Evolutionary conservation across 2,888 invertebrate species (phyloP).

Genomic region (Epistrophella euchroma): DNA sequence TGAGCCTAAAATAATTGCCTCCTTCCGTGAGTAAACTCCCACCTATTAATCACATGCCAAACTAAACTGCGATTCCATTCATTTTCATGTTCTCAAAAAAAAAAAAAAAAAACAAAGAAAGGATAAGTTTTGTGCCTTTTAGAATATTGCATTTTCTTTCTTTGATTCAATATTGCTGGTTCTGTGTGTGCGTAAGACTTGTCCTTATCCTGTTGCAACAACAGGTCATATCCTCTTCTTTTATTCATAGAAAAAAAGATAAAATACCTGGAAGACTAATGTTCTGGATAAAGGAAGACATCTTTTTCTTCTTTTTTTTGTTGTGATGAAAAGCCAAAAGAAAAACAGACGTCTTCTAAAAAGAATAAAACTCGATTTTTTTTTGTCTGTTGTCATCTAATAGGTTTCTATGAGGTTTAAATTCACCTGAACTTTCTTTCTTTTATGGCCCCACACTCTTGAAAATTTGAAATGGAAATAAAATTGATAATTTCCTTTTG

Average conservation of each 20-base stretch:
- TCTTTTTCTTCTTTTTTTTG: background rate
- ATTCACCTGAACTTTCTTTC: constrained; percentile 29
- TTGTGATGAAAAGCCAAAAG: background rate
- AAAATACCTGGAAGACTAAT: constrained; percentile 45
- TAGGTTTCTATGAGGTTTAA: constrained; percentile 20
- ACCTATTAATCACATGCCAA: constrained; percentile 65
- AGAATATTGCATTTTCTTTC: constrained; percentile 32
- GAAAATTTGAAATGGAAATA: constrained; percentile 3
- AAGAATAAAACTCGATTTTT: constrained; percentile 28
- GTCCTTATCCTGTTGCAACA: constrained; percentile 30
- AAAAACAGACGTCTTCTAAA: background rate
- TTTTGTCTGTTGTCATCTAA: constrained; percentile 1
- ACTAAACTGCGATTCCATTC: constrained; percentile 35
- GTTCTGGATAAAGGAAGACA: constrained; percentile 23
- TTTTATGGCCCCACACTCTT: constrained; percentile 25
- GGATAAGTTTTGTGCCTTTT: constrained; percentile 17
- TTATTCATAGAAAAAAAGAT: background rate
- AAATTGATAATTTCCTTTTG: constrained; percentile 15
- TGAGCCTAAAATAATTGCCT: constrained; percentile 63
- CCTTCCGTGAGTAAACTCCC: constrained; percentile 63
- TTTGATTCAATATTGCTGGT: constrained; percentile 38
- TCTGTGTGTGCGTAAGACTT: constrained; percentile 32
- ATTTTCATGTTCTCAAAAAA: constrained; percentile 9
- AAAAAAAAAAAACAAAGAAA: constrained; percentile 3
- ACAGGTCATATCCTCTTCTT: constrained; percentile 58